Percentiles rank a stretch among this genome's conserved stretches.
These are phyloP conservation scores for Eonycteris spelaea DNA, from an alignment of 2,113 vertebrate species.

Conservation along the genomic window DNA sequence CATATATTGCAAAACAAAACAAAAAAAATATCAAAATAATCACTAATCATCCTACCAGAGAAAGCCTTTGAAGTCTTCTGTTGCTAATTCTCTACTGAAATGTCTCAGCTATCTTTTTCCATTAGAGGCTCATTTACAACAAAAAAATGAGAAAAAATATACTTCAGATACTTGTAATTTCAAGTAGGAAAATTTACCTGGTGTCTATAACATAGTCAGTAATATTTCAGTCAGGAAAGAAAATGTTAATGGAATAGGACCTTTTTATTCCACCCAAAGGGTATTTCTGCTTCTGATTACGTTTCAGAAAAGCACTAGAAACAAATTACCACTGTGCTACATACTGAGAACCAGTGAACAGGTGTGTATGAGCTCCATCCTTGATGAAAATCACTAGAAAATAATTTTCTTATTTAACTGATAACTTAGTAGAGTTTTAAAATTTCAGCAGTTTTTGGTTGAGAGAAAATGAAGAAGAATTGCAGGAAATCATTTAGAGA, in stretches of 20 bases:
- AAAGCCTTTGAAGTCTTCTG: conserved; percentile 37
- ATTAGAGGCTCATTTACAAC: conserved; percentile 19
- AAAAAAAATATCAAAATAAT: not conserved
- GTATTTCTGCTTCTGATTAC: conserved; percentile 20
- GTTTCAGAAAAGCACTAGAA: conserved; percentile 35
- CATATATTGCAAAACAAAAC: not conserved
- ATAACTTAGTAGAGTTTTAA: conserved; percentile 12
- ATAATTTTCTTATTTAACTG: not conserved
- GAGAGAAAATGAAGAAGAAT: conserved; percentile 19
- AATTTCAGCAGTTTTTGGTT: not conserved
- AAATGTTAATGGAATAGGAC: conserved; percentile 14
- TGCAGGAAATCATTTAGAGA: not conserved
- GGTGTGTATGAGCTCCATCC: not conserved
- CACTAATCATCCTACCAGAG: conserved; percentile 27
- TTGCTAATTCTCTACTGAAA: conserved; percentile 32
- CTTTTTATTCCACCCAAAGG: not conserved
- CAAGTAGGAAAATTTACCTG: not conserved
- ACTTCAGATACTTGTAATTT: conserved; percentile 43
- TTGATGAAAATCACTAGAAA: conserved; percentile 43
- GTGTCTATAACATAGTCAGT: conserved; percentile 35
- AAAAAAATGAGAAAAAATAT: conserved; percentile 25
- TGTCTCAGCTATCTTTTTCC: not conserved
- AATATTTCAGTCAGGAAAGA: conserved; percentile 34
- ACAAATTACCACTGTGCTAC: conserved; percentile 3
- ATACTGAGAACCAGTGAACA: conserved; percentile 20